These are phyloP conservation scores for Varecia variegata DNA, from an alignment of 2,797 vertebrate species.

Conservation along the genomic window DNA sequence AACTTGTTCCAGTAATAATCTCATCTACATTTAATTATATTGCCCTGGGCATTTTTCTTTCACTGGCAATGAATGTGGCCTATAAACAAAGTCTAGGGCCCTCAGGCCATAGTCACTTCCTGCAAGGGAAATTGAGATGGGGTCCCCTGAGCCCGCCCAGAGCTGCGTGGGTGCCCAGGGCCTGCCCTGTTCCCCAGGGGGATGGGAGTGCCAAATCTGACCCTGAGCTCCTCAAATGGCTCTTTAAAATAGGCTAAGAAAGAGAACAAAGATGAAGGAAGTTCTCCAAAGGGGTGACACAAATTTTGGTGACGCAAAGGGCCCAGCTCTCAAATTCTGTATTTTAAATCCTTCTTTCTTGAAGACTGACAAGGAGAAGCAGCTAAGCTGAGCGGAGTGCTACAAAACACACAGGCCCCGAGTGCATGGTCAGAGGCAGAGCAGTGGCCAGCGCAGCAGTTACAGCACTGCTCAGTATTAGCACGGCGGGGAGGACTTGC, in stretches of 20 bases:
- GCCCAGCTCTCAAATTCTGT: neutral
- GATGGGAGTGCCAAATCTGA: neutral
- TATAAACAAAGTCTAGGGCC: slow-evolving; percentile 46
- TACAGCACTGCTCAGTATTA: neutral
- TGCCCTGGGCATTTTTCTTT: neutral
- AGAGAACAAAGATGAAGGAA: neutral
- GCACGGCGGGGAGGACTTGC: neutral
- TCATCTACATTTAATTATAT: neutral
- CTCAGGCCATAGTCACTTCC: slow-evolving; percentile 30
- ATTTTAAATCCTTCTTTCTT: slow-evolving; percentile 50
- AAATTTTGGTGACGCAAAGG: neutral
- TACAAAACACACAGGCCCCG: slow-evolving; percentile 15
- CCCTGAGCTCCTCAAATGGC: neutral
- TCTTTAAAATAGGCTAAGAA: neutral
- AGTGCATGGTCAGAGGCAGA: neutral
- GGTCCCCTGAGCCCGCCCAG: neutral
- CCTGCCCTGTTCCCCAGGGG: neutral
- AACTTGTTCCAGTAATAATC: slow-evolving; percentile 28
- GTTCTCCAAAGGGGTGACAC: neutral
- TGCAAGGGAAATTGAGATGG: slow-evolving; percentile 23
- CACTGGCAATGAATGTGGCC: slow-evolving; percentile 20
- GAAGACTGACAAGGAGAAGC: slow-evolving; percentile 44
- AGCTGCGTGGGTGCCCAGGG: neutral
- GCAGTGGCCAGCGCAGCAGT: too few species aligned
- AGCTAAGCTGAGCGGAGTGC: neutral